Base-by-base conservation (phyloP, 2,797 vertebrate species). In the Xenopus petersii region DNA sequence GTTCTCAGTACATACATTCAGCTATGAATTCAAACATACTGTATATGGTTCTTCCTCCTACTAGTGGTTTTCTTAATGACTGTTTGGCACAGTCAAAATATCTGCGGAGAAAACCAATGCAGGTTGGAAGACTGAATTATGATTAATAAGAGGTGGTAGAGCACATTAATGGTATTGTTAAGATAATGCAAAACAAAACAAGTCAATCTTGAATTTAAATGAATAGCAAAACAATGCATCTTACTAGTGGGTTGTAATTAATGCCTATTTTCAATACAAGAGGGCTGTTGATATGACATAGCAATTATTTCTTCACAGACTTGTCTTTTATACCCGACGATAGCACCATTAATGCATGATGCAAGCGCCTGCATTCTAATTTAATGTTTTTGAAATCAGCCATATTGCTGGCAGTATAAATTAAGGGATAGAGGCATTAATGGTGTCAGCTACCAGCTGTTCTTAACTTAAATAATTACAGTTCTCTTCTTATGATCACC, bases 381-480 rank as follows among this genome's bases (percentile, higher is more conserved):
- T 56, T 16, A 80, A 81, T 83, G 85, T 84, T 82, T 58, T 80
- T 82, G 79, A 85, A 89, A 89, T 86, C 80, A 83, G 69, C 82
- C 85, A 83, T 88, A 89, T 87, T 88, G 83, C 73, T 73, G n/a
- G 1, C 13, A 81, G 82, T 81, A 82, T 86, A 88, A 88, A 88
- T 87, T 86, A 85, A 84, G 60, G 82, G 81, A 80, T 80, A 84
- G 81, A 81, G 88, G 76, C 87, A 83, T 84, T 88, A 86, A 83
- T 81, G 77, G 81, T 90, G 84, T 86, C 87, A 86, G 75, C 67
- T 83, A 82, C 71, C 87, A 91, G 86, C 81, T 92, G 87, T 86
- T 90, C 83, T 86, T 81, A 83, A 84, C 81, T 84, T 86, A 85
- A 86, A 84, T 86, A 87, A 87, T 89, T 84, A 81, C 77, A 60